phyloP scores from a whole-genome alignment of 2,113 vertebrate genomes.

The Pelecanus crispus region DNA sequence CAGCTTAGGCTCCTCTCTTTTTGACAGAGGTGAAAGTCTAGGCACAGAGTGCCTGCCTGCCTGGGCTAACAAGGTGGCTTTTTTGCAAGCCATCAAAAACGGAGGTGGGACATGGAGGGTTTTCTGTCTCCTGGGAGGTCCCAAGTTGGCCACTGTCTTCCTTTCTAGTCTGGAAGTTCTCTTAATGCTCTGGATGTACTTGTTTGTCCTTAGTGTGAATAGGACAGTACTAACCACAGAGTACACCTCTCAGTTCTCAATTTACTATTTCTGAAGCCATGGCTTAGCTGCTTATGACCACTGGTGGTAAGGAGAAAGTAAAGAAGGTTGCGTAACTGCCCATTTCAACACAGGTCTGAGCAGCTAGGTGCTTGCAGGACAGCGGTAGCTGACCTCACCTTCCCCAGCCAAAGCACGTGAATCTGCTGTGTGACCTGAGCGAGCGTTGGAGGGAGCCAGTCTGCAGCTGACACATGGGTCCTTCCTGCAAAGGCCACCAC shows the following conservation, averaged over 20 bases:
- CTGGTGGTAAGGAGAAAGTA: not conserved
- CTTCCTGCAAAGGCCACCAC: not conserved
- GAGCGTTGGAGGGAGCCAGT: rapidly evolving
- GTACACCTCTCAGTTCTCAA: not conserved
- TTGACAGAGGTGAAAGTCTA: conserved; percentile 28
- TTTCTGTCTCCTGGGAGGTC: not conserved
- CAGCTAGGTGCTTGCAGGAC: not conserved
- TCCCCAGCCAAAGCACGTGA: not conserved
- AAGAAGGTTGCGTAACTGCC: not conserved
- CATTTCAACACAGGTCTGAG: not conserved
- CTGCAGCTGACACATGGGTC: rapidly evolving
- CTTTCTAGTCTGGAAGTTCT: not conserved
- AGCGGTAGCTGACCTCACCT: not conserved
- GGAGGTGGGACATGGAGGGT: not conserved
- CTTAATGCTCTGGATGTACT: not conserved
- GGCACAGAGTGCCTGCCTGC: not conserved
- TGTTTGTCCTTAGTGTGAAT: not conserved
- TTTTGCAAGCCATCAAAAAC: not conserved
- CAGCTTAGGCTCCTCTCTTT: not conserved
- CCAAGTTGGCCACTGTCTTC: not conserved
- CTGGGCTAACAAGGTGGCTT: not conserved
- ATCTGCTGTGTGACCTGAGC: not conserved
- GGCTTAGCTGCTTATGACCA: too few relatives aligned
- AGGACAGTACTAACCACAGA: not conserved
- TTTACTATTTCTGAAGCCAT: not conserved